Conservation (phyloP, 1,140 invertebrate genomes). For the Trinorchestia longiramus region DNA sequence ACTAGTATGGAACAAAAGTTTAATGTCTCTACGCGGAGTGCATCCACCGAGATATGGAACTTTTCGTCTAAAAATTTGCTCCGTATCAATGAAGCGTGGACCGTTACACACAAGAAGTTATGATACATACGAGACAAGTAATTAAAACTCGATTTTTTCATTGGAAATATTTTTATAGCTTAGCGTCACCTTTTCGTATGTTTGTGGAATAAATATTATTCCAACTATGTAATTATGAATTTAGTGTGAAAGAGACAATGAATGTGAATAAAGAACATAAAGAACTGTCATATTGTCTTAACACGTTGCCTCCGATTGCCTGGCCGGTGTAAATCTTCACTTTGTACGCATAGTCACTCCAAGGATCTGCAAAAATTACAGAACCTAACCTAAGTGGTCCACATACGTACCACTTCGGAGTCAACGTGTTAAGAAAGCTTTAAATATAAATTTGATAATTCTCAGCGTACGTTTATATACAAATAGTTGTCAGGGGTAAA, state of each 20-base stretch:
- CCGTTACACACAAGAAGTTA: background rate
- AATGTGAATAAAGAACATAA: no score
- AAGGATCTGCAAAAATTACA: no score
- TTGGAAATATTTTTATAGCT: background rate
- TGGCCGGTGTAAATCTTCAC: no score
- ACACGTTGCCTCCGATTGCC: no score
- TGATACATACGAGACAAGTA: background rate
- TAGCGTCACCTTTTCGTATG: background rate
- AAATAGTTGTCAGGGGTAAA: background rate
- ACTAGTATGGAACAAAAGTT: background rate
- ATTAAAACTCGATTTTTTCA: background rate
- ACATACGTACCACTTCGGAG: no score
- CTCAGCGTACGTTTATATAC: background rate
- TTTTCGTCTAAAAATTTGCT: background rate
- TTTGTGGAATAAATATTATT: background rate
- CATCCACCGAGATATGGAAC: background rate
- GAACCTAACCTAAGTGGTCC: no score
- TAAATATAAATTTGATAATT: background rate
- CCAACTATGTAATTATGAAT: background rate
- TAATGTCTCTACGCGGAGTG: background rate
- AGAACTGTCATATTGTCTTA: no score
- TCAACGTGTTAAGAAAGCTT: background rate
- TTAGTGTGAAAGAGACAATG: background rate
- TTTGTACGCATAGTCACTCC: no score
- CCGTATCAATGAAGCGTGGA: background rate